phyloP scores from a whole-genome alignment of 2,113 vertebrate species.

The Galemys pyrenaicus region DNA sequence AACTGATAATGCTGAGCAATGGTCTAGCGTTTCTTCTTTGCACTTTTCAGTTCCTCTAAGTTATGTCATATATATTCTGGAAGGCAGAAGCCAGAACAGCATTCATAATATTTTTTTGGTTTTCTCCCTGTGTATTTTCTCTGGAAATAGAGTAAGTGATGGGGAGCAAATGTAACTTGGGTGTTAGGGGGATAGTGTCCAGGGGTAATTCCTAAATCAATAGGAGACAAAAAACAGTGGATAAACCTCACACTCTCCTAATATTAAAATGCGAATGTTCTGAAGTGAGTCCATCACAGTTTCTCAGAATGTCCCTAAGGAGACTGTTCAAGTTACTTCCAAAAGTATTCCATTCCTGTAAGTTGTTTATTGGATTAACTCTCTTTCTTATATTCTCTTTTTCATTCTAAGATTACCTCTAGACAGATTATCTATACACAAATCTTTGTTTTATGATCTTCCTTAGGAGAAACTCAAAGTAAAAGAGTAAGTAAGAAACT shows the following conservation, averaged over 20 bases:
- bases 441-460: neutral
- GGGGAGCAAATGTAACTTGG: accelerated
- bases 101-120: neutral
- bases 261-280: neutral
- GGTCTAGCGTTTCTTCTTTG: neutral
- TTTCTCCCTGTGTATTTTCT: neutral
- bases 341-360: neutral
- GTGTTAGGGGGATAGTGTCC: neutral
- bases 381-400: neutral
- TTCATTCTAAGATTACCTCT: neutral
- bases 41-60: neutral
- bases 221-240: neutral
- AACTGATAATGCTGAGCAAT: neutral
- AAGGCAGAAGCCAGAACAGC: neutral
- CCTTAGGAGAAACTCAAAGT: neutral
- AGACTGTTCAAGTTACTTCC: neutral
- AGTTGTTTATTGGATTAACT: neutral
- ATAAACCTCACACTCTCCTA: neutral
- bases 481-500: neutral
- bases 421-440: neutral
- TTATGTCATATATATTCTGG: neutral
- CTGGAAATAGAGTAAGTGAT: neutral
- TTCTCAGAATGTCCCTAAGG: neutral
- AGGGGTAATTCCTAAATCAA: neutral
- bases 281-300: neutral